These are phyloP conservation scores for Xenotilapia leptura DNA, from an alignment of 2,113 vertebrate genomes.

Conservation along the genomic window DNA sequence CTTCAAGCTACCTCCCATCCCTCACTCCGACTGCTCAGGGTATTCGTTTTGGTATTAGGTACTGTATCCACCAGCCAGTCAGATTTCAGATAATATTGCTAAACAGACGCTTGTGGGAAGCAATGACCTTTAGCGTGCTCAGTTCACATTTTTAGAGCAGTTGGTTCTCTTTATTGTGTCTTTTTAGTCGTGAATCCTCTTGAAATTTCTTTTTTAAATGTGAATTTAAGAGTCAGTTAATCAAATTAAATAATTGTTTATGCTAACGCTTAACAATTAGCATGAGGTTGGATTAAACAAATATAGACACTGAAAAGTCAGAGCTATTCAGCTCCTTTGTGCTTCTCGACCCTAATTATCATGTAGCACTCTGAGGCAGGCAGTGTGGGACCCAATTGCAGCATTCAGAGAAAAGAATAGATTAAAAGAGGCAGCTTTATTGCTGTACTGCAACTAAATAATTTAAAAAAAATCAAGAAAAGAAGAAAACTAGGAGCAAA, in stretches of 20 bases:
- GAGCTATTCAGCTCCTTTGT: background rate
- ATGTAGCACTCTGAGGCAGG: background rate
- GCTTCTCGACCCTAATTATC: background rate
- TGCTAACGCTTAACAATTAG: background rate
- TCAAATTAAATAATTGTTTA: background rate
- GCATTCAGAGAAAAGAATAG: background rate
- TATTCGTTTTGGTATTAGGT: background rate
- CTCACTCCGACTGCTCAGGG: background rate
- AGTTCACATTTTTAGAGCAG: background rate
- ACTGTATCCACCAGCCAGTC: background rate
- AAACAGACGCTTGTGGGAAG: conserved; percentile 34
- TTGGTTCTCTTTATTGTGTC: background rate
- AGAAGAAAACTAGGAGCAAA: background rate
- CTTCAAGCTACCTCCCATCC: background rate
- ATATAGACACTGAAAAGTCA: background rate
- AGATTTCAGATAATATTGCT: background rate
- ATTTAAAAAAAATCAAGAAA: fast-evolving
- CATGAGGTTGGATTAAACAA: background rate
- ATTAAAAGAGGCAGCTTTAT: background rate
- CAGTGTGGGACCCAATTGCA: background rate
- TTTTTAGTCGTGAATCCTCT: background rate
- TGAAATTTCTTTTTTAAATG: background rate
- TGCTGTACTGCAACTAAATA: background rate
- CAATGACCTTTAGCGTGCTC: background rate
- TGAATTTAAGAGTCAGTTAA: background rate